Base-by-base conservation (phyloP, 2,113 vertebrate genomes). In the Malurus cyaneus region DNA sequence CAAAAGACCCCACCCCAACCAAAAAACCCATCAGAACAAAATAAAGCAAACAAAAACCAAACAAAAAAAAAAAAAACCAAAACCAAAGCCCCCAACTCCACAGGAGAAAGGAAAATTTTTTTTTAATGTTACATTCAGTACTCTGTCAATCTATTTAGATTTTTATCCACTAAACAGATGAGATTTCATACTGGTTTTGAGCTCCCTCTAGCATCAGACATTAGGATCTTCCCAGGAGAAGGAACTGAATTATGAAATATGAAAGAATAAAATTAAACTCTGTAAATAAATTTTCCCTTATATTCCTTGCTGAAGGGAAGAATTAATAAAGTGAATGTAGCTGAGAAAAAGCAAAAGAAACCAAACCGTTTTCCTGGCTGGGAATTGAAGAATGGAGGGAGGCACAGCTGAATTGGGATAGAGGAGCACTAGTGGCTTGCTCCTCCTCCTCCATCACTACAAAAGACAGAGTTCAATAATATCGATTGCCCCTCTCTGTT, bases 381-480 rank as follows among this genome's bases (percentile, higher is more conserved):
- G 56, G 59, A 79, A 56, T 1, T 82, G 52, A 54, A 60, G 57
- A 60, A 53, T 60, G 24, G 28, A 47, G n/a, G 36, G 29, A 71
- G 44, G 6, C 14, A 41, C 13, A 46, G 39, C 26, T 0, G 0
- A 39, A 39, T 8, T 59, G 25, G 20, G 18, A 32, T 17, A 17
- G 26, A 62, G 21, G 25, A 20, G 19, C 26, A 13, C 14, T 60
- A 9, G 11, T 28, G 23, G 32, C 12, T 36, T 59, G 31, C 50
- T 29, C 23, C 39, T 71, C 64, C 28, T 89, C 59, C 31, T 74
- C 24, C 5, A 3, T 39, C 50, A 12, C 41, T 29, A 10, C 49
- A 34, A 65, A 80, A 42, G 23, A 26, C 11, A 47, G 25, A 64
- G 50, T 21, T 92, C 16, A 73, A 80, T 80, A 78, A 34, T 34